A percentile compares a stretch with the other conserved stretches of the same genome.
These are phyloP conservation scores for Gortyna flavago DNA, from an alignment of 2,888 invertebrate species.

Conservation along the genomic window DNA sequence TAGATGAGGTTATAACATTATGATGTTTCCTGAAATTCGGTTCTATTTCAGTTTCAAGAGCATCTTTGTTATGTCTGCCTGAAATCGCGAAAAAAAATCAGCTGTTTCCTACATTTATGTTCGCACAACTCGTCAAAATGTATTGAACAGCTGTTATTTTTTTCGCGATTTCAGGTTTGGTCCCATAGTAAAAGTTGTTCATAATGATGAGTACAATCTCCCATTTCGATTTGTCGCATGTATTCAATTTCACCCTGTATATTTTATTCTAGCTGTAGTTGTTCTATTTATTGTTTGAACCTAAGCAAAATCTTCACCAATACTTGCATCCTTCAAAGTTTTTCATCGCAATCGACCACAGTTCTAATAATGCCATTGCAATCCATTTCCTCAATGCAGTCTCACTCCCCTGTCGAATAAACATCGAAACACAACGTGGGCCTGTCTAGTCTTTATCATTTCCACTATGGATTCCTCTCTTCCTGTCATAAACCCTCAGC, in stretches of 20 bases:
- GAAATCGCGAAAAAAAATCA: too few relatives aligned
- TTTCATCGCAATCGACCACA: neutral
- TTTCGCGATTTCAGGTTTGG: too few relatives aligned
- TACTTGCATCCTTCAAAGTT: neutral
- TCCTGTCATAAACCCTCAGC: slow-evolving; percentile 58
- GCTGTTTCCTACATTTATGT: too few relatives aligned
- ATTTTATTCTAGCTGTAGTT: too few relatives aligned
- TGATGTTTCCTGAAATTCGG: neutral
- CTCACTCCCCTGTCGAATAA: slow-evolving; percentile 39
- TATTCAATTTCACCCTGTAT: too few relatives aligned
- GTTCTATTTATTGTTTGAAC: too few relatives aligned
- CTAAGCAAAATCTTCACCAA: neutral
- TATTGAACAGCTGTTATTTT: too few relatives aligned
- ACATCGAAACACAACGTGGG: slow-evolving; percentile 44
- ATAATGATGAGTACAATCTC: too few relatives aligned
- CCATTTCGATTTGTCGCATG: too few relatives aligned
- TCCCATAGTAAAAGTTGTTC: too few relatives aligned
- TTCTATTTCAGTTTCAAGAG: neutral
- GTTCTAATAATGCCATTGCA: neutral
- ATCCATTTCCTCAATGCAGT: slow-evolving; percentile 27
- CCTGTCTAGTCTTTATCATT: slow-evolving; percentile 47
- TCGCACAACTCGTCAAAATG: too few relatives aligned
- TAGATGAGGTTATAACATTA: too few relatives aligned
- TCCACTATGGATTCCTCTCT: slow-evolving; percentile 54
- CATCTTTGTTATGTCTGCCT: slow-evolving; percentile 9